Evolutionary conservation across 2,888 invertebrate species (phyloP).

Genomic region (Capitulum mitella): DNA sequence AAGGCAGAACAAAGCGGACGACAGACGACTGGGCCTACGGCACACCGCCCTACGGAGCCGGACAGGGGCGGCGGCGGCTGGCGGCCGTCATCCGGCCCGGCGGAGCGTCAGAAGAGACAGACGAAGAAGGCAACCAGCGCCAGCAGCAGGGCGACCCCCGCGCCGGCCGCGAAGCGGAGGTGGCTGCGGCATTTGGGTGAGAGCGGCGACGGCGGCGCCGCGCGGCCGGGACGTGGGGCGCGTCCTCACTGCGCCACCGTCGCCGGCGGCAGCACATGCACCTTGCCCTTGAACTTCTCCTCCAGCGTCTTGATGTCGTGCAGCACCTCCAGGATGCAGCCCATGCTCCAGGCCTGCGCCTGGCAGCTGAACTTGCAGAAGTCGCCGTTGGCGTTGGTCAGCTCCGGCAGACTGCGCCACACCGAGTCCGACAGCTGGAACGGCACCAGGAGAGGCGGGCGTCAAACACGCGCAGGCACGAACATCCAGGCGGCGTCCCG

Average conservation of each 20-base stretch:
- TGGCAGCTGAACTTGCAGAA: constrained; percentile 79
- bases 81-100: too few species aligned
- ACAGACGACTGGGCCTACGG: not conserved
- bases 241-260: constrained; percentile 26
- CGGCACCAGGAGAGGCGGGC: too few species aligned
- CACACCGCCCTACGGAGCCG: too few species aligned
- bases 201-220: not conserved
- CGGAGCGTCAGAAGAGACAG: not conserved
- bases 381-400: constrained; percentile 80
- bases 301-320: constrained; percentile 13
- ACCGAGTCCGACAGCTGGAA: constrained; percentile 28
- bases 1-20: not conserved
- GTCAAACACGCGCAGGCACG: too few species aligned
- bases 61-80: not conserved
- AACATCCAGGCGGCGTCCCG: too few species aligned
- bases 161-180: not conserved
- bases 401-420: constrained; percentile 93
- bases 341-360: constrained; percentile 96
- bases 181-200: not conserved
- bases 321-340: constrained; percentile 71
- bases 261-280: constrained; percentile 26
- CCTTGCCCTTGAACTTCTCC: constrained; percentile 28
- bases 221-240: constrained; percentile 23
- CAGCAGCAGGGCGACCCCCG: not conserved
- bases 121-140: not conserved